These are phyloP conservation scores for Apeira syringaria DNA, from an alignment of 2,888 invertebrate genomes.

Conservation along the genomic window DNA sequence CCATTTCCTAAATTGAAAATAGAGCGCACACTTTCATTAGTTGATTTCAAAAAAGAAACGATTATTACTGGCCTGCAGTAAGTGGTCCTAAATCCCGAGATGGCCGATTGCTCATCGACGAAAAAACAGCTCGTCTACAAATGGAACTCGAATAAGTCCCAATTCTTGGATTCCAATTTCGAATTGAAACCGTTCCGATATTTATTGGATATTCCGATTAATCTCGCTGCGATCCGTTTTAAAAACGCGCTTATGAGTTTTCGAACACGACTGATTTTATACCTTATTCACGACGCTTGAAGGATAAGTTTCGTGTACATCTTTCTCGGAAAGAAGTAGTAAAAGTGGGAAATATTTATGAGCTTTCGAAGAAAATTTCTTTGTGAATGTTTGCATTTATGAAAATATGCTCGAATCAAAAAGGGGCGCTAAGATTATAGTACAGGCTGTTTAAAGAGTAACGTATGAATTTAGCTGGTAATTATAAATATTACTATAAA, in stretches of 20 bases:
- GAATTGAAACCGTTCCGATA: slow-evolving; percentile 73
- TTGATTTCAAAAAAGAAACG: slow-evolving; percentile 23
- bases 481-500: no score
- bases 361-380: slow-evolving; percentile 82
- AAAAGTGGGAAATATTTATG: slow-evolving; percentile 82
- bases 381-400: slow-evolving; percentile 83
- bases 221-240: slow-evolving; percentile 71
- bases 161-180: slow-evolving; percentile 80
- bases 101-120: slow-evolving; percentile 48
- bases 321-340: slow-evolving; percentile 52
- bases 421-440: slow-evolving; percentile 44
- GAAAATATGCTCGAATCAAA: slow-evolving; percentile 80
- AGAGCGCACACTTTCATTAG: slow-evolving; percentile 26
- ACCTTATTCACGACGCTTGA: slow-evolving; percentile 36
- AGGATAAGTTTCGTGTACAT: slow-evolving; percentile 37
- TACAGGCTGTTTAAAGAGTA: slow-evolving; percentile 40
- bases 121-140: slow-evolving; percentile 79
- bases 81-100: slow-evolving; percentile 25
- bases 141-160: slow-evolving; percentile 76
- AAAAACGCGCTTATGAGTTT: slow-evolving; percentile 72
- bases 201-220: slow-evolving; percentile 79
- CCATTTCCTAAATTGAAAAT: slow-evolving; percentile 29
- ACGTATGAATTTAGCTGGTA: background rate
- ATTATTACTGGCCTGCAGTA: slow-evolving; percentile 23
- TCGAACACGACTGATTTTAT: slow-evolving; percentile 25